Evolutionary conservation across 2,797 vertebrate genomes (phyloP).

Genomic region (Gorsachius magnificus): DNA sequence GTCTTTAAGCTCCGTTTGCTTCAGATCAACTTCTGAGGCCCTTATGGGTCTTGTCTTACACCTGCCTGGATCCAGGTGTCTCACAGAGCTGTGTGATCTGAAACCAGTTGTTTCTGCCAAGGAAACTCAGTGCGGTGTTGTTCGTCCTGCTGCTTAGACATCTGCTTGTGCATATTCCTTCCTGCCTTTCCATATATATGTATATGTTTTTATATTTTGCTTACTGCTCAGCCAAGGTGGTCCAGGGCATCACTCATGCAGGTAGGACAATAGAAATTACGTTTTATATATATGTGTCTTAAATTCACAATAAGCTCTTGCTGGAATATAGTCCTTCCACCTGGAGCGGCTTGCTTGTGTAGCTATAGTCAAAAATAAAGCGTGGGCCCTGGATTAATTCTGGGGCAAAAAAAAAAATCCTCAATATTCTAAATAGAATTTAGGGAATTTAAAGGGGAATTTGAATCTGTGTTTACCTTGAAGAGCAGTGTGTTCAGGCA

Average conservation of each 20-base stretch:
- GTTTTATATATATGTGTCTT: background rate
- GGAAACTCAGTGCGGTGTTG: background rate
- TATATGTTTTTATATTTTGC: slow-evolving; percentile 66
- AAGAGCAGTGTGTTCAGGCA: background rate
- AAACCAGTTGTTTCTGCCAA: background rate
- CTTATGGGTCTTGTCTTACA: background rate
- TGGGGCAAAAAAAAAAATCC: background rate
- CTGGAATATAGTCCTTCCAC: background rate
- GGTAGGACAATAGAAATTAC: slow-evolving; percentile 72
- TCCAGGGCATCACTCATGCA: slow-evolving; percentile 80
- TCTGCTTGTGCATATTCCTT: background rate
- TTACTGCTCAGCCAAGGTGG: slow-evolving; percentile 77
- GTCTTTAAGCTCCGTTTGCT: background rate
- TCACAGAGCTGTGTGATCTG: background rate
- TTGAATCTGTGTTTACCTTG: background rate
- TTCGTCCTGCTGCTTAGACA: background rate
- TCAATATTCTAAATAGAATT: background rate
- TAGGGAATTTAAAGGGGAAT: background rate
- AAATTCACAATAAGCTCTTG: background rate
- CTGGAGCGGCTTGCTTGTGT: background rate
- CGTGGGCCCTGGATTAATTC: background rate
- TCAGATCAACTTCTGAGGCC: background rate
- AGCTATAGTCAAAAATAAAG: background rate
- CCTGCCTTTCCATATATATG: slow-evolving; percentile 10
- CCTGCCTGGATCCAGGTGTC: background rate